Conservation (phyloP, 2,113 vertebrate genomes). For the Notothenia coriiceps region DNA sequence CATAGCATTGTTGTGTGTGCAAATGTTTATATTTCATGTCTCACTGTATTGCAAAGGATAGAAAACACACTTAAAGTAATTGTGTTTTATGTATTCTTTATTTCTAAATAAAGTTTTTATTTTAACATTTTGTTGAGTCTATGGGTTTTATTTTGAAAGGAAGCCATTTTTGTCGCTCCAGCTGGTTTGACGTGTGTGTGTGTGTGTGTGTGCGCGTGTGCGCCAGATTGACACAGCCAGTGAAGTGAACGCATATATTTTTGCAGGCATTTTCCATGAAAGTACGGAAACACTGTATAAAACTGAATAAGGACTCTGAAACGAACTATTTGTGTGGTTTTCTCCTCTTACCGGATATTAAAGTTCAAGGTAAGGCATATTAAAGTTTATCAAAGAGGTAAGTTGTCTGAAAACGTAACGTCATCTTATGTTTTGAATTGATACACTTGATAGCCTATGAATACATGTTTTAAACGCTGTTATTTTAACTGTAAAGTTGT, state of each 20-base stretch:
- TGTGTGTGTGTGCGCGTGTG: too few relatives aligned
- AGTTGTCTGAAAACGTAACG: not conserved
- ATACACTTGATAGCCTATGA: not conserved
- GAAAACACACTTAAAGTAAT: not conserved
- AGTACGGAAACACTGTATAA: not conserved
- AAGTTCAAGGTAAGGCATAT: slow-evolving; percentile 32
- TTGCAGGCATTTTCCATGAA: not conserved
- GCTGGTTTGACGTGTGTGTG: not conserved
- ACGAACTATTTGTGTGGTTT: not conserved
- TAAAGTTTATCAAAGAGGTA: not conserved
- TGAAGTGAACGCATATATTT: not conserved
- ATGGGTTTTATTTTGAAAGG: slow-evolving; percentile 58
- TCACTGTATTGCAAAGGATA: not conserved
- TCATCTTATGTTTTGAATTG: not conserved
- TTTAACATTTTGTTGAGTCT: rapidly evolving
- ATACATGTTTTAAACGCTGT: not conserved
- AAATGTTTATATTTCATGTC: not conserved
- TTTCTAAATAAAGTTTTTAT: slow-evolving; percentile 6
- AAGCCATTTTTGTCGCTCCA: not conserved
- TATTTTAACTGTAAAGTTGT: not conserved
- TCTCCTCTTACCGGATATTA: not conserved
- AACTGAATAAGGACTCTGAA: not conserved
- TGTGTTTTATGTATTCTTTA: not conserved
- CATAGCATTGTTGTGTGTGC: too few relatives aligned
- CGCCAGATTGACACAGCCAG: not conserved